Evolutionary conservation across 1,140 invertebrate species (phyloP).

Genomic region (Drosophila bocqueti): DNA sequence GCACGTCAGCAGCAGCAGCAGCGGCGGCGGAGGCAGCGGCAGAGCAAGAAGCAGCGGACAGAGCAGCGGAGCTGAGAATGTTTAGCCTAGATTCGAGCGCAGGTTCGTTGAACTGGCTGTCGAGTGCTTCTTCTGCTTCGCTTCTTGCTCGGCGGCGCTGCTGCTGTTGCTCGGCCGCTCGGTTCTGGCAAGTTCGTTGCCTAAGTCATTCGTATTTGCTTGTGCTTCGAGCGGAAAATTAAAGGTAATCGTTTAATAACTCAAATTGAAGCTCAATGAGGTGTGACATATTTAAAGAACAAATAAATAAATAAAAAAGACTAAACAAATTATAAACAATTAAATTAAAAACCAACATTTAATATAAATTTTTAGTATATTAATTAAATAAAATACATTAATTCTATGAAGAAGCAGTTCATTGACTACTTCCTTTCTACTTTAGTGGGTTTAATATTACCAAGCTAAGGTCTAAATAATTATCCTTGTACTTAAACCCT

Average conservation of each 20-base stretch:
- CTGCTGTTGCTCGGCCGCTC: conserved; percentile 10
- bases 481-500: too few relatives aligned
- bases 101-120: conserved; percentile 83
- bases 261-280: conserved; percentile 3
- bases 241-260: conserved; percentile 17
- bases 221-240: conserved; percentile 24
- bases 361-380: neutral
- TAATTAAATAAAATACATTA: neutral
- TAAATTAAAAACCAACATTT: too few relatives aligned
- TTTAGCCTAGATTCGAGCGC: conserved; percentile 85
- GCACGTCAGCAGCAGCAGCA: conserved; percentile 71
- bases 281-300: neutral
- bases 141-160: conserved; percentile 26
- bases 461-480: neutral
- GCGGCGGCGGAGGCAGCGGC: conserved; percentile 1
- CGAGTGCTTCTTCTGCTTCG: conserved; percentile 18
- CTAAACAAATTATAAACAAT: too few relatives aligned
- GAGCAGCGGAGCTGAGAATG: conserved; percentile 74
- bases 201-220: conserved; percentile 67
- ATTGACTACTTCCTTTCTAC: neutral
- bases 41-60: conserved; percentile 29
- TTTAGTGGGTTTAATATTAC: neutral
- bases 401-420: neutral
- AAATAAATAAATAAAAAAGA: neutral
- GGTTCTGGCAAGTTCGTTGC: conserved; percentile 69